Percentiles rank a stretch among this genome's conserved stretches.
These are phyloP conservation scores for Sisyra nigra DNA, from an alignment of 2,888 invertebrate species.

Conservation along the genomic window DNA sequence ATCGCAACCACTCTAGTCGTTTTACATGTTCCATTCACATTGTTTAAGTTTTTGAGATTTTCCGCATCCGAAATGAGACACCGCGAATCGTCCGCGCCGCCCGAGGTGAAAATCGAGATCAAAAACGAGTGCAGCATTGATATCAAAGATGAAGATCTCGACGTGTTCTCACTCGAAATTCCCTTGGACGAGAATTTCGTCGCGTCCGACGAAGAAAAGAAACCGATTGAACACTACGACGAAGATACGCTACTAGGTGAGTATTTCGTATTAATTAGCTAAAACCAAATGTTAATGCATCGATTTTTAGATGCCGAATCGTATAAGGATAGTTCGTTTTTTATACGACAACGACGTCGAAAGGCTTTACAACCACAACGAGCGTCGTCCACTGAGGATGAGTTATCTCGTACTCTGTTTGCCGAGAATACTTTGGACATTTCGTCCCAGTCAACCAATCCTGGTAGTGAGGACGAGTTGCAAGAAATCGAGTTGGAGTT, in stretches of 20 bases:
- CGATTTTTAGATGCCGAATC: background rate
- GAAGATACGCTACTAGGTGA: constrained; percentile 13
- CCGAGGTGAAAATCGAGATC: background rate
- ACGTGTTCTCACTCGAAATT: constrained; percentile 14
- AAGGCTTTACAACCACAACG: constrained; percentile 22
- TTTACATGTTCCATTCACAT: too few relatives aligned
- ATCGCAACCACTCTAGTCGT: too few relatives aligned
- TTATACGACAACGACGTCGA: constrained; percentile 16
- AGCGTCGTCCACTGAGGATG: constrained; percentile 14
- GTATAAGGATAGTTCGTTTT: constrained; percentile 10
- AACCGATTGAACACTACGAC: constrained; percentile 10
- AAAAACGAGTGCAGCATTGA: background rate
- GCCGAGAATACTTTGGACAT: constrained; percentile 2
- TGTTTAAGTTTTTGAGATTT: too few relatives aligned
- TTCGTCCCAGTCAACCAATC: constrained; percentile 5
- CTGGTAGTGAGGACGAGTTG: background rate
- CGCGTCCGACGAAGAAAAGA: constrained; percentile 5
- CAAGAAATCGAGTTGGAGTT: background rate
- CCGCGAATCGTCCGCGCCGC: background rate
- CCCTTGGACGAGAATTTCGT: constrained; percentile 13
- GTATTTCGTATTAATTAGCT: background rate
- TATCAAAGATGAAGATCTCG: constrained; percentile 13
- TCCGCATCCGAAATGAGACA: constrained; percentile 1
- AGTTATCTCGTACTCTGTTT: background rate
- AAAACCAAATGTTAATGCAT: background rate